phyloP scores from a whole-genome alignment of 1,140 invertebrate genomes.

The Armadillidium nasatum region DNA sequence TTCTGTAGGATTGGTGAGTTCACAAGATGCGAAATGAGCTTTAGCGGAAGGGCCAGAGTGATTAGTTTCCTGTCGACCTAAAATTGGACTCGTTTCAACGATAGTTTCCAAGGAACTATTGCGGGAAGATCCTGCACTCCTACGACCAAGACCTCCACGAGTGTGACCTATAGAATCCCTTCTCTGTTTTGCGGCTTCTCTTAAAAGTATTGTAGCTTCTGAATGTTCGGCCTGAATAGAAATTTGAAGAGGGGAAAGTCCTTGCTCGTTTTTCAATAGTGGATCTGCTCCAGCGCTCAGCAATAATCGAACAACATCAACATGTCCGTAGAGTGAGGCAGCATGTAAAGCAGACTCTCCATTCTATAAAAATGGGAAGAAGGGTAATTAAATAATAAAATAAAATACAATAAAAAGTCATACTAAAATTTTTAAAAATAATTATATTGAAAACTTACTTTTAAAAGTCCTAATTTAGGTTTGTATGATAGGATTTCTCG shows the following conservation, averaged over 20 bases:
- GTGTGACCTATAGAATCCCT: slow-evolving; percentile 12
- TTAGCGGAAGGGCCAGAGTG: background rate
- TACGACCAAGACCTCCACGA: background rate
- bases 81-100: slow-evolving; percentile 25
- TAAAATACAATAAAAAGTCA: no score
- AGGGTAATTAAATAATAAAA: background rate
- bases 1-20: slow-evolving; percentile 23
- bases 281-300: slow-evolving; percentile 30
- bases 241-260: slow-evolving; percentile 55
- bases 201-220: slow-evolving; percentile 9
- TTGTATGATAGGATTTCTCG: slow-evolving; percentile 75
- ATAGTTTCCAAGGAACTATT: slow-evolving; percentile 21
- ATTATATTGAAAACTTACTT: slow-evolving; percentile 58
- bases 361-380: slow-evolving; percentile 59
- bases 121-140: slow-evolving; percentile 16
- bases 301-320: slow-evolving; percentile 56
- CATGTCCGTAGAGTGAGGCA: slow-evolving; percentile 77
- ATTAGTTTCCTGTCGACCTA: slow-evolving; percentile 7
- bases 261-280: slow-evolving; percentile 63
- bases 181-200: background rate
- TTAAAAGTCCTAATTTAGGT: slow-evolving; percentile 70
- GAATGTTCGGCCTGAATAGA: slow-evolving; percentile 32
- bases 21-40: slow-evolving; percentile 18
- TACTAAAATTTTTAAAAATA: no score
- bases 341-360: slow-evolving; percentile 84